Conservation (phyloP, 2,113 vertebrate genomes). For the Daphoenositta chrysoptera region DNA sequence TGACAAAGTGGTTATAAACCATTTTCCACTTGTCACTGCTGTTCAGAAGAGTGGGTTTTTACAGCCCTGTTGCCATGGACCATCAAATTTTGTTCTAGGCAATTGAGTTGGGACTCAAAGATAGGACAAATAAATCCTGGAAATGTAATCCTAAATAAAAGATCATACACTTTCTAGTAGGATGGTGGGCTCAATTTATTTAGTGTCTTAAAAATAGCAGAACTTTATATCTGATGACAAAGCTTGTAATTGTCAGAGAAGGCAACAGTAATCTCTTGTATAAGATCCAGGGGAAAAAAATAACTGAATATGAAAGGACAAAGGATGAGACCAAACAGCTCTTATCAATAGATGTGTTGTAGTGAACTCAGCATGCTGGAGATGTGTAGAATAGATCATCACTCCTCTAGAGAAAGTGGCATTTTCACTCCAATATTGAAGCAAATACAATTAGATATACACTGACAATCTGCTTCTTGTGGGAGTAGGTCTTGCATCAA, state of each 20-base stretch:
- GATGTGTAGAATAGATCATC: not conserved
- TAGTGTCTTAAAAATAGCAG: constrained; percentile 12
- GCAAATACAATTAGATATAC: not conserved
- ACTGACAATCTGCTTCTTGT: not conserved
- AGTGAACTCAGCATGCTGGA: not conserved
- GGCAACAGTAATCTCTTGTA: not conserved
- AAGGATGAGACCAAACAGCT: constrained; percentile 7
- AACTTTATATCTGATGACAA: constrained; percentile 23
- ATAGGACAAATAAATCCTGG: constrained; percentile 5
- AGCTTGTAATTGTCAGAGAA: constrained; percentile 9
- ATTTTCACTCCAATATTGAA: not conserved
- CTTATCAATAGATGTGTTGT: not conserved
- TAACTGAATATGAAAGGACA: constrained; percentile 11
- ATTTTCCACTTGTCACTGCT: constrained; percentile 25
- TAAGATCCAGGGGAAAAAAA: not conserved
- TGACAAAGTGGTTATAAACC: not conserved
- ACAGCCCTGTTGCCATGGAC: not conserved
- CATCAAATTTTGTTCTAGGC: constrained; percentile 7
- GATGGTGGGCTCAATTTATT: constrained; percentile 12
- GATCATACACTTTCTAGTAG: not conserved
- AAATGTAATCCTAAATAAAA: not conserved
- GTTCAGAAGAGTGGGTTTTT: not conserved
- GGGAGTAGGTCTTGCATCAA: not conserved
- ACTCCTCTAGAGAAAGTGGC: not conserved
- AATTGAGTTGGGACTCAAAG: not conserved